Base-by-base conservation (phyloP, 2,113 vertebrate species). In the Protobothrops mucrosquamatus region DNA sequence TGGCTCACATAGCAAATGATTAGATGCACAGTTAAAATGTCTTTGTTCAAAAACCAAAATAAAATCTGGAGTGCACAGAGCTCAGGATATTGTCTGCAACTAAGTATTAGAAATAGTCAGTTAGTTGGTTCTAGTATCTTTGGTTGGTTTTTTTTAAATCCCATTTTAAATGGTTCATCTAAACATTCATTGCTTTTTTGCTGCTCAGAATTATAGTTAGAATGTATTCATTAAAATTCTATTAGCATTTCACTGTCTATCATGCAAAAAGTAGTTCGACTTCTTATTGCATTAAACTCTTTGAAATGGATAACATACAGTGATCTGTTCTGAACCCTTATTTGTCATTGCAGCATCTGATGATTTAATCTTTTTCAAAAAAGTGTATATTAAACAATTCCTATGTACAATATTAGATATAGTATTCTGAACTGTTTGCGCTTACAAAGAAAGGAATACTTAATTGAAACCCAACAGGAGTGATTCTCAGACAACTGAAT, bases 291-390 rank as follows among this genome's bases (percentile, higher is more conserved):
- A 46, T 51, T 93, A 93, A 11, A 94, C 54, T 5, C 14, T 86
- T 89, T 91, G 39, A 89, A 95, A 93, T 59, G 59, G 74, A 94
- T 85, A 95, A 10, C 23, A 46, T 39, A 93, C 3, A 88, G 0
- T 92, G 56, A 55, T 95, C 93, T 92, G 48, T 22, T 93, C n/a
- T 1, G 3, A 23, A 0, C 92, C 92, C 92, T 93, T 95, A 90
- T 94, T 96, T 97, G 90, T 95, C 51, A 74, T 1, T 93, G n/a
- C 92, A 91, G 91, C 51, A 93, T 94, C 61, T 95, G 54, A 93
- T 95, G 94, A 95, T 95, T 96, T 92, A 95, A 93, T 96, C 95
- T 97, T 93, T 54, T 34, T 2, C 0, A 74, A 94, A 93, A 95
- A 94, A 95, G 18, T 39, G 3, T 9, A 22, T 43, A 81, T 43